A percentile compares a stretch with the other conserved stretches of the same genome.
Evolutionary conservation across 2,113 vertebrate genomes (phyloP).

Genomic region (Pachyramphus minor): DNA sequence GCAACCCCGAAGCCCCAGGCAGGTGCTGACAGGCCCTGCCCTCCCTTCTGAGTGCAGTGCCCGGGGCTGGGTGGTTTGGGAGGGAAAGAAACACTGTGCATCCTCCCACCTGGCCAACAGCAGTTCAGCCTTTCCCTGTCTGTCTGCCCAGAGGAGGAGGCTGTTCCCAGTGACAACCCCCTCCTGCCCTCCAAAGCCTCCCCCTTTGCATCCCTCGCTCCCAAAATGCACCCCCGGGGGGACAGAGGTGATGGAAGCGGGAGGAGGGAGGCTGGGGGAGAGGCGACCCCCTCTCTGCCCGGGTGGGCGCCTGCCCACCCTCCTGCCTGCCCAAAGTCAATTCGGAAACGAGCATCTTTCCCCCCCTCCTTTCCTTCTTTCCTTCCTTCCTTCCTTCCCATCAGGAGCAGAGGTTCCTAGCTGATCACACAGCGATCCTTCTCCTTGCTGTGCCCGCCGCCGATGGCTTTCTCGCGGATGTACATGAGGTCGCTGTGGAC

Average conservation of each 20-base stretch:
- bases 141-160: neutral
- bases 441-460: constrained; percentile 84
- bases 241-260: neutral
- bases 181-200: neutral
- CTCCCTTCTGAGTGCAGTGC: neutral
- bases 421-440: constrained; percentile 93
- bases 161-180: neutral
- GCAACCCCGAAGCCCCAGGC: neutral
- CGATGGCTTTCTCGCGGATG: constrained; percentile 90
- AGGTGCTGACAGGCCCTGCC: neutral
- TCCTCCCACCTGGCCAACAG: neutral
- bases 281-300: neutral
- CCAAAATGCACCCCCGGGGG: neutral
- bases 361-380: neutral
- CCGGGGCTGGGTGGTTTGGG: neutral
- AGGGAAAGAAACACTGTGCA: neutral
- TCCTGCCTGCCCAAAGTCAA: neutral
- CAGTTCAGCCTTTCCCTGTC: neutral
- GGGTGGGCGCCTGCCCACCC: neutral
- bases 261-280: neutral
- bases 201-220: neutral
- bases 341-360: neutral
- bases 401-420: constrained; percentile 55
- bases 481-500: constrained; percentile 99
- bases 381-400: neutral